A percentile compares a stretch with the other conserved stretches of the same genome.
Evolutionary conservation across 2,113 vertebrate species (phyloP).

Genomic region (Xiphophorus couchianus): DNA sequence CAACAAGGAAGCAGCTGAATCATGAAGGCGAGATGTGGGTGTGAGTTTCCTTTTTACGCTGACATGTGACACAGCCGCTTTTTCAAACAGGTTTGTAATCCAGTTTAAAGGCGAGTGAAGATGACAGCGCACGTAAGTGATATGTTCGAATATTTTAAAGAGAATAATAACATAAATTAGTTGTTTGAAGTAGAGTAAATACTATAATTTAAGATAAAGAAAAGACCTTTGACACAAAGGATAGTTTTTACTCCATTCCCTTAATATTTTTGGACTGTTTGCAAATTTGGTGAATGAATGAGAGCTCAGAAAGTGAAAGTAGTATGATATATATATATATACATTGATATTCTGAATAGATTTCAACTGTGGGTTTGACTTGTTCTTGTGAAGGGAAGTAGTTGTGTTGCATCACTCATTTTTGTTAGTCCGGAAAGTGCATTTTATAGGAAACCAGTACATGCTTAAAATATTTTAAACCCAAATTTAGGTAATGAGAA

Average conservation of each 20-base stretch:
- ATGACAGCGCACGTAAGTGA: slow-evolving; percentile 42
- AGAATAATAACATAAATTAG: background rate
- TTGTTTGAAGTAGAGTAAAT: background rate
- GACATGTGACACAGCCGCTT: background rate
- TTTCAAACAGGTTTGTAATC: slow-evolving; percentile 1
- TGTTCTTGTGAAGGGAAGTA: background rate
- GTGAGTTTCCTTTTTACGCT: slow-evolving; percentile 12
- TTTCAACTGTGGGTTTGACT: background rate
- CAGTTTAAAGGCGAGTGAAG: background rate
- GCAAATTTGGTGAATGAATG: background rate
- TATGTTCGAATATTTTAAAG: slow-evolving; percentile 1
- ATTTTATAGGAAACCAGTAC: slow-evolving; percentile 8
- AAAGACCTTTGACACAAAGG: too few species aligned
- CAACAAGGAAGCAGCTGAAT: slow-evolving; percentile 35
- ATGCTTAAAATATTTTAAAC: background rate
- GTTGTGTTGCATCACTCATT: background rate
- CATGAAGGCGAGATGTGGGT: background rate
- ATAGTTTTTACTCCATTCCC: too few species aligned
- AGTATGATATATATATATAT: background rate
- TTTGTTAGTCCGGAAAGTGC: slow-evolving; percentile 1
- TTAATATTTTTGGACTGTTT: background rate
- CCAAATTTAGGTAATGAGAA: background rate
- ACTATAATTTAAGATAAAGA: background rate
- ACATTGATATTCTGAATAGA: background rate
- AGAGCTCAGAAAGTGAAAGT: background rate